Evolutionary conservation across 2,113 vertebrate genomes (phyloP), one percentile per base, ranked within the genome.

Genomic region (Himantopus leucocephalus): DNA sequence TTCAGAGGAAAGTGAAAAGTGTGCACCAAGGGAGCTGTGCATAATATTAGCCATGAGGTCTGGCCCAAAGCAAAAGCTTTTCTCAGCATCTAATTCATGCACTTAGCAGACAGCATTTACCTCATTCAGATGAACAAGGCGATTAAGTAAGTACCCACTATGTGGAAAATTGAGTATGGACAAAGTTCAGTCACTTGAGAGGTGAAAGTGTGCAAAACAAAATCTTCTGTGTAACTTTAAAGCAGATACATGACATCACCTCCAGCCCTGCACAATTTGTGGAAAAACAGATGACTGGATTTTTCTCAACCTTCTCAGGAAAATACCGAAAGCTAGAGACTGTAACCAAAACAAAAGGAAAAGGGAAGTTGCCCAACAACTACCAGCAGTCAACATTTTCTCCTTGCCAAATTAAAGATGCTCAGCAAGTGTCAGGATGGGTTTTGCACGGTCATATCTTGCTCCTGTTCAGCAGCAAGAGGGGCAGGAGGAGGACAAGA

Each of bases 261-360:
- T 85, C 70, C 81, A 96, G 26, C 5, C n/a, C 67, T 58, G 41
- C 23, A 79, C 9, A 75, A 56, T 71, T 75, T 23, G 34, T 80
- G 81, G 82, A 83, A 94, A 96, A 88, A 91, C 18, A 75, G 52
- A 94, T 78, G 34, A 91, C 41, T 59, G 55, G 39, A 77, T 82
- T 93, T 85, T 88, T 79, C 70, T 93, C 74, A 82, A 48, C 30
- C 43, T 79, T 75, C 66, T 59, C 58, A 79, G 64, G 53, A 60
- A 92, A 90, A 76, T 53, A 93, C 45, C 76, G 67, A 83, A 70
- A 70, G 29, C 67, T 94, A 83, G 67, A 79, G 58, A 93, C 85
- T 53, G 93, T 91, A 94, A 94, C 81, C 88, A 95, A 92, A 95
- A 68, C 76, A 96, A 92, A 94, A 75, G 9, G 30, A 64, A 94